Evolutionary conservation across 2,888 invertebrate genomes (phyloP).

Genomic region (Amphipyra berbera): DNA sequence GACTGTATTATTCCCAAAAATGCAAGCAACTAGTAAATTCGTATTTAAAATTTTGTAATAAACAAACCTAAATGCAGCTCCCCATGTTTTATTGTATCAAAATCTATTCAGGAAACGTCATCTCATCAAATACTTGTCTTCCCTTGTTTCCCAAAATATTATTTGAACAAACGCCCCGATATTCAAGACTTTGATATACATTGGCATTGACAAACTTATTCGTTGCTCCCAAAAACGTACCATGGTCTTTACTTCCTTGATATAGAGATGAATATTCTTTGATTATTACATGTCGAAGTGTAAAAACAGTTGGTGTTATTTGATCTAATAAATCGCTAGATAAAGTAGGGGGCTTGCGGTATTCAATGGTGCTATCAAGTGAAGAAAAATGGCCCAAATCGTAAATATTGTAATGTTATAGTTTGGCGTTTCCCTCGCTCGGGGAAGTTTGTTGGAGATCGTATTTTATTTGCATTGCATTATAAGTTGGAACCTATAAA

Average conservation of each 20-base stretch:
- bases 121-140: conserved; percentile 64
- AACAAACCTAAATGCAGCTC: conserved; percentile 38
- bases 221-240: not conserved
- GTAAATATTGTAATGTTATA: conserved; percentile 71
- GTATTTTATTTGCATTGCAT: conserved; percentile 38
- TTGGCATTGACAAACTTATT: conserved; percentile 27
- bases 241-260: conserved; percentile 12
- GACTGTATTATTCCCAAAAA: conserved; percentile 16
- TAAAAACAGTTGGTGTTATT: conserved; percentile 35
- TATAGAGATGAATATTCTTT: conserved; percentile 26
- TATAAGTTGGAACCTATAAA: conserved; percentile 38
- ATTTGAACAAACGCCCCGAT: conserved; percentile 56
- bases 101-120: conserved; percentile 59
- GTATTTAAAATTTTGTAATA: conserved; percentile 29
- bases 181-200: conserved; percentile 49
- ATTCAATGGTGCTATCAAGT: conserved; percentile 67
- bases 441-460: conserved; percentile 30
- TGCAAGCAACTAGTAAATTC: conserved; percentile 8
- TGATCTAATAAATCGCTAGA: conserved; percentile 71
- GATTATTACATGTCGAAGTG: not conserved
- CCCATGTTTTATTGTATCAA: conserved; percentile 44
- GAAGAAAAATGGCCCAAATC: conserved; percentile 71
- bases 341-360: conserved; percentile 66
- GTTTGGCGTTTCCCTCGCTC: conserved; percentile 52
- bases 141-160: conserved; percentile 57